Conservation (phyloP, 1,140 invertebrate genomes). For the Ectropis grisescens region DNA sequence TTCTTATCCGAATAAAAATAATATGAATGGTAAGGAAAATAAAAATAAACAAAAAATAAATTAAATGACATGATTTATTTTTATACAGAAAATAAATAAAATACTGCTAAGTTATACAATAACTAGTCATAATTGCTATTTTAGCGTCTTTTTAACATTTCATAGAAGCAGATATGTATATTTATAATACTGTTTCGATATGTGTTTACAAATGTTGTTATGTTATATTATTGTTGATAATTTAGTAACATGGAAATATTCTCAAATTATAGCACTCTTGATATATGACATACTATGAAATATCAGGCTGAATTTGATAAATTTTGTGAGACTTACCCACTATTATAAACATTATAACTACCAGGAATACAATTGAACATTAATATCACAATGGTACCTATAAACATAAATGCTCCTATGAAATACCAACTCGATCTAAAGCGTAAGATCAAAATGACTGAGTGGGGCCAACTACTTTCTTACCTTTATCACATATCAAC, state of each 20-base stretch:
- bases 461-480: conserved; percentile 26
- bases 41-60: conserved; percentile 21
- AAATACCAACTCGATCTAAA: conserved; percentile 31
- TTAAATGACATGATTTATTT: conserved; percentile 14
- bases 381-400: no score
- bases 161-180: conserved; percentile 58
- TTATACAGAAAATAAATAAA: neutral
- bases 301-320: no score
- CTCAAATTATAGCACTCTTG: no score
- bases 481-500: conserved; percentile 59
- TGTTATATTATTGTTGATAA: no score
- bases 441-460: conserved; percentile 21
- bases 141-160: conserved; percentile 16
- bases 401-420: conserved; percentile 54
- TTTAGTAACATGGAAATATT: no score
- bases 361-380: no score
- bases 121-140: neutral
- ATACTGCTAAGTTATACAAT: conserved; percentile 2
- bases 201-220: no score
- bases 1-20: no score
- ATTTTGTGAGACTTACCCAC: no score
- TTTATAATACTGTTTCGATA: conserved; percentile 18
- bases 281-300: no score
- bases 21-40: conserved; percentile 15
- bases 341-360: no score